A percentile compares a stretch with the other conserved stretches of the same genome.
Conservation (phyloP, 2,888 invertebrate species). For the Candidula unifasciata region DNA sequence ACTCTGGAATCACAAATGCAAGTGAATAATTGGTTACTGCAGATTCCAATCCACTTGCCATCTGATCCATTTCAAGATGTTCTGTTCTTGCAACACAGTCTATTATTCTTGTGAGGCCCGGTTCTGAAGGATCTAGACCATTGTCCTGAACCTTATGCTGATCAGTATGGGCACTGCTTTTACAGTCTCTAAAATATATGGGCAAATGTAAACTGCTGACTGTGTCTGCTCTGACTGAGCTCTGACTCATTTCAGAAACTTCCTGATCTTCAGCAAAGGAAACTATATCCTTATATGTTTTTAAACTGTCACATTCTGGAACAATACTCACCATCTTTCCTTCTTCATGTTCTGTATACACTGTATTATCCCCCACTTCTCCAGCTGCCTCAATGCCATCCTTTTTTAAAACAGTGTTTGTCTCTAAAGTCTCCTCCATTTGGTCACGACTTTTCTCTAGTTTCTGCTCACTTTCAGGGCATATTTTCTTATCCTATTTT, state of each 20-base stretch:
- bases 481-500: background rate
- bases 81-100: background rate
- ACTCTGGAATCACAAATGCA: background rate
- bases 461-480: background rate
- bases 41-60: background rate
- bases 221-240: background rate
- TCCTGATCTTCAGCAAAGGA: conserved; percentile 44
- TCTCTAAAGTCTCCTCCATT: conserved; percentile 6
- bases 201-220: conserved; percentile 25
- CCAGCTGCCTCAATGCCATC: background rate
- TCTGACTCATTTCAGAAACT: background rate
- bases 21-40: background rate
- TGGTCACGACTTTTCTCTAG: background rate
- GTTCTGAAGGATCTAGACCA: background rate
- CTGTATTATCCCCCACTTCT: background rate
- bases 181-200: background rate
- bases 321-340: background rate
- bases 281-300: conserved; percentile 17
- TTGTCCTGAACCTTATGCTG: background rate
- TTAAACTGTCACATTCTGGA: conserved; percentile 13
- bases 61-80: background rate
- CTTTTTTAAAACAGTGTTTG: background rate
- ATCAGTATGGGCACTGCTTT: background rate
- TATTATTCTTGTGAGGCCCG: too few species aligned
- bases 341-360: background rate